Conservation (phyloP, 2,888 invertebrate species). For the Steromphala cineraria region DNA sequence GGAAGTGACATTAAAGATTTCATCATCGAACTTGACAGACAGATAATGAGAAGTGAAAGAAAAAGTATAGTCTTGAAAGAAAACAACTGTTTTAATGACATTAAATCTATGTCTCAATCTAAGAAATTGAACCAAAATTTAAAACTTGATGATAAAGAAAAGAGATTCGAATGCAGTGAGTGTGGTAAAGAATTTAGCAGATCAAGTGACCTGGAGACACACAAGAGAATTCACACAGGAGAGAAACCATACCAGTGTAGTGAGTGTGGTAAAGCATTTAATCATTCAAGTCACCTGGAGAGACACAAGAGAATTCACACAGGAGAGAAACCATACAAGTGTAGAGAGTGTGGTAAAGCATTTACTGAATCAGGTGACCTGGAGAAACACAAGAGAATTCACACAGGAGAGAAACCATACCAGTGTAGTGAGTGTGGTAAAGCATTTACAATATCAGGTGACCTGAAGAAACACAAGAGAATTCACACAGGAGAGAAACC, state of each 20-base stretch:
- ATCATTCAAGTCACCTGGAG: not conserved
- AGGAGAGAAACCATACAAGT: conserved; percentile 15
- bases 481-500: conserved; percentile 22
- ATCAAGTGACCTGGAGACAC: not conserved
- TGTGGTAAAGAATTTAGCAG: not conserved
- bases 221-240: conserved; percentile 19
- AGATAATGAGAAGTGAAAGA: not conserved
- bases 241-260: conserved; percentile 14
- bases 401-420: conserved; percentile 21
- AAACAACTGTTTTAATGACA: too few species aligned
- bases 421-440: conserved; percentile 31
- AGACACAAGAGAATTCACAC: conserved; percentile 11
- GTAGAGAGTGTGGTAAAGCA: conserved; percentile 10
- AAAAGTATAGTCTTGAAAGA: not conserved
- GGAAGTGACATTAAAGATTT: not conserved
- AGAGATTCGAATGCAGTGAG: not conserved
- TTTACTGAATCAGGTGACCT: not conserved
- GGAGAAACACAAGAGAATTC: conserved; percentile 23
- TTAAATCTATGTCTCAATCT: not conserved
- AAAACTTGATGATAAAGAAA: not conserved
- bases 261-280: not conserved
- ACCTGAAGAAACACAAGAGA: conserved; percentile 29
- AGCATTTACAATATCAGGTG: not conserved
- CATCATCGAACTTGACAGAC: not conserved
- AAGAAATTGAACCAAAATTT: not conserved